phyloP scores from a whole-genome alignment of 1,140 invertebrate species.

The Drosophila sp. region DNA sequence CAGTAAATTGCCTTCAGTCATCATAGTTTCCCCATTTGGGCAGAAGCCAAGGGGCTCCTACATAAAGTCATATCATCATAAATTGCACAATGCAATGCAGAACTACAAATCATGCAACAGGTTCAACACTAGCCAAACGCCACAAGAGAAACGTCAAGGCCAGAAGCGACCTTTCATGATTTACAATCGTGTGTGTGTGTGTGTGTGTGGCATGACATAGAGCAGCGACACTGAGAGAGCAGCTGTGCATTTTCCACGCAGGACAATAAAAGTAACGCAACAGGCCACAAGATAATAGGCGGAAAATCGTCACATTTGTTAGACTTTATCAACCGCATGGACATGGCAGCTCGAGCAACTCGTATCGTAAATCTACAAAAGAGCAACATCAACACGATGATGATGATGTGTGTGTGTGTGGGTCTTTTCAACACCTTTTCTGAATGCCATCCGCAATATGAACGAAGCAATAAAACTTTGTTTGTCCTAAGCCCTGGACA shows the following conservation, averaged over 20 bases:
- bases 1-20: background rate
- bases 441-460: conserved; percentile 29
- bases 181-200: conserved; percentile 52
- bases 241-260: conserved; percentile 74
- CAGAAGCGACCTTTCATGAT: conserved; percentile 54
- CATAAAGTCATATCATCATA: conserved; percentile 39
- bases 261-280: conserved; percentile 62
- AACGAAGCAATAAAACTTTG: conserved; percentile 56
- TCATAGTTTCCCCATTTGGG: too few species aligned
- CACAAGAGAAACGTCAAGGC: conserved; percentile 33
- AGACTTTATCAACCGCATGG: conserved; percentile 65
- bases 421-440: conserved; percentile 52
- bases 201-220: conserved; percentile 29
- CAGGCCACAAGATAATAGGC: conserved; percentile 67
- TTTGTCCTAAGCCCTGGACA: conserved; percentile 56
- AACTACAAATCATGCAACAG: conserved; percentile 76
- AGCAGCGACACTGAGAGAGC: conserved; percentile 4
- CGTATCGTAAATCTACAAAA: conserved; percentile 66
- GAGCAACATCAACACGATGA: conserved; percentile 27
- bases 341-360: conserved; percentile 15
- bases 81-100: conserved; percentile 59
- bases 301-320: conserved; percentile 76
- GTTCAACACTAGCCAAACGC: conserved; percentile 40
- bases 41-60: conserved; percentile 34
- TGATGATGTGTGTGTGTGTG: conserved; percentile 19